Evolutionary conservation across 2,888 invertebrate species (phyloP).

Genomic region (Stegana nigrithorax): DNA sequence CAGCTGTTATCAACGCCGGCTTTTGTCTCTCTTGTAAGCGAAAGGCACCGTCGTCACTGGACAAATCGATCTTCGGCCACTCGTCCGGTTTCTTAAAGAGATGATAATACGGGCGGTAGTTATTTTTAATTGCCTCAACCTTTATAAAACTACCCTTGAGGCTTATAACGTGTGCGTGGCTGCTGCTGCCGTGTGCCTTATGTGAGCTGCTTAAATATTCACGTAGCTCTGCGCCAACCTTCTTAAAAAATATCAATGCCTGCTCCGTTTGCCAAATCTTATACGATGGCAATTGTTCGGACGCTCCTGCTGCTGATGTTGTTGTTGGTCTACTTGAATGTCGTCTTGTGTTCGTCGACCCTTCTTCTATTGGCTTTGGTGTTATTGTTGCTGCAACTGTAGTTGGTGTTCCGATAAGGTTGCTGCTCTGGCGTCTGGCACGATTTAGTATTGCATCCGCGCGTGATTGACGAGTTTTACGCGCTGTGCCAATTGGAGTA

Average conservation of each 20-base stretch:
- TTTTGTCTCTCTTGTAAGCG: constrained; percentile 39
- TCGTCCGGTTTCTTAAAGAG: constrained; percentile 62
- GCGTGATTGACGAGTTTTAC: constrained; percentile 68
- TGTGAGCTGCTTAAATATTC: constrained; percentile 48
- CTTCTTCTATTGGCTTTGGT: not conserved
- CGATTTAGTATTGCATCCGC: constrained; percentile 86
- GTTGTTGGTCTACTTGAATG: not conserved
- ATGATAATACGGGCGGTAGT: constrained; percentile 66
- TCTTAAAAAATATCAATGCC: constrained; percentile 76
- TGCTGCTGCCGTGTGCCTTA: constrained; percentile 36
- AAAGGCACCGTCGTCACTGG: constrained; percentile 65
- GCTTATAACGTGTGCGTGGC: constrained; percentile 69
- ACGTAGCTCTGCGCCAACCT: constrained; percentile 69
- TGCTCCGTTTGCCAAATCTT: constrained; percentile 72
- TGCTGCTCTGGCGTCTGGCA: constrained; percentile 69
- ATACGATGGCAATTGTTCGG: constrained; percentile 50
- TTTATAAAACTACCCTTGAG: constrained; percentile 79
- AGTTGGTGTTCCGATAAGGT: constrained; percentile 31
- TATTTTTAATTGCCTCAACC: constrained; percentile 71
- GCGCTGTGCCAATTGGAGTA: constrained; percentile 34
- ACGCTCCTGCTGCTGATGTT: constrained; percentile 20
- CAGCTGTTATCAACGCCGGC: not conserved
- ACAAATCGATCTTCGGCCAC: constrained; percentile 67
- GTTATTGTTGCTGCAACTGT: constrained; percentile 25
- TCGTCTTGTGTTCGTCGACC: too few relatives aligned